Base-by-base conservation (phyloP, 2,888 invertebrate genomes). In the Ectemnius cavifrons region DNA sequence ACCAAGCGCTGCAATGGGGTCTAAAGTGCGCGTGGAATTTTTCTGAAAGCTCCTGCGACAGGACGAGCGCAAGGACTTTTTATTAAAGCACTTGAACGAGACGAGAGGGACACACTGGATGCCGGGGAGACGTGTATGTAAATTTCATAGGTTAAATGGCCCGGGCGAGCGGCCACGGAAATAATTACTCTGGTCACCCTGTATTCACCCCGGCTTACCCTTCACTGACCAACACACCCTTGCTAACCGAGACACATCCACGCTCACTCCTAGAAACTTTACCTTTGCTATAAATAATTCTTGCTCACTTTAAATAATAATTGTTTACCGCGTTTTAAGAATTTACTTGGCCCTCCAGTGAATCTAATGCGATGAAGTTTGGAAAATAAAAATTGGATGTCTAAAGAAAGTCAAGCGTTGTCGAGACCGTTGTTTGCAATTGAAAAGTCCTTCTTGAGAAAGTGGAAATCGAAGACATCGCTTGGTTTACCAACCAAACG, bases 141-240 rank as follows among this genome's bases (percentile, higher is more conserved):
- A 86, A 86, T 86, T 86, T 86, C 86, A 86, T 86, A 85, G 86
- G 84, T 82, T 86, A 86, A 86, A 86, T 84, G 85, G 86, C 67
- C 73, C 84, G 81, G 74, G 73, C 78, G 79, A 83, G 81, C 79
- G 77, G 77, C 82, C 83, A 77, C 82, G 84, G 86, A 86, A 86
- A 86, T 86, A 86, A 86, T 86, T 86, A 86, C 84, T 80, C 82
- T 78, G 77, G 84, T 86, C 83, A 84, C 81, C 84, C 82, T 81
- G 78, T 82, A 84, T 86, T 84, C 82, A 77, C 76, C 47, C n/a
- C 52, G 16, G 52, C 83, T 82, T 78, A 81, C 76, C 79, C 82
- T 73, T 81, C 79, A 72, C 71, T 63, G 56, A 58, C 71, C 46
- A 71, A 66, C 75, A 66, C 71, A 77, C 63, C 56, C 60, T 63